A percentile compares a stretch with the other conserved stretches of the same genome.
Conservation (phyloP, 2,113 vertebrate genomes). For the Columbina picui region DNA sequence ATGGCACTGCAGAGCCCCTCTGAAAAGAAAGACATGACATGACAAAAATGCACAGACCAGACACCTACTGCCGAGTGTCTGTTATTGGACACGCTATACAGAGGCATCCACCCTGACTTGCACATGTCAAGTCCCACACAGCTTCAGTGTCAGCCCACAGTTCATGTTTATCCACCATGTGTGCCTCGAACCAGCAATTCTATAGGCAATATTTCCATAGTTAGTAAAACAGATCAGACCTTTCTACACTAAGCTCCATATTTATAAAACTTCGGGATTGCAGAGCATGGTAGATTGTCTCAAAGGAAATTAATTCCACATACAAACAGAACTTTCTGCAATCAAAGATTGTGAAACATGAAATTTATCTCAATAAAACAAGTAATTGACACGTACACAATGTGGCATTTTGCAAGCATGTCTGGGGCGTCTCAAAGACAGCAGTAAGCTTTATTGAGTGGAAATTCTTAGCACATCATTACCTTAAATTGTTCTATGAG, state of each 20-base stretch:
- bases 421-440: background rate
- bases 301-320: background rate
- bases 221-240: background rate
- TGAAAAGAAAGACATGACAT: background rate
- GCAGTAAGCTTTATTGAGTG: background rate
- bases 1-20: background rate
- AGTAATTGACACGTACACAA: background rate
- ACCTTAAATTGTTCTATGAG: slow-evolving; percentile 85
- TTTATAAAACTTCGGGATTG: background rate
- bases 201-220: background rate
- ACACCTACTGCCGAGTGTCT: background rate
- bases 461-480: background rate
- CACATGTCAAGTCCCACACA: background rate
- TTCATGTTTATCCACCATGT: background rate
- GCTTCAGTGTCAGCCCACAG: background rate
- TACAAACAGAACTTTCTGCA: background rate
- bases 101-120: background rate
- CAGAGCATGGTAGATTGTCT: background rate
- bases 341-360: background rate
- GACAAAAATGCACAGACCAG: background rate
- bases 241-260: background rate
- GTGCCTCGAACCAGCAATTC: background rate
- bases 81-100: background rate
- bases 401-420: background rate
- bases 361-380: background rate